Evolutionary conservation across 2,113 vertebrate species (phyloP).

Genomic region (Malurus melanocephalus): DNA sequence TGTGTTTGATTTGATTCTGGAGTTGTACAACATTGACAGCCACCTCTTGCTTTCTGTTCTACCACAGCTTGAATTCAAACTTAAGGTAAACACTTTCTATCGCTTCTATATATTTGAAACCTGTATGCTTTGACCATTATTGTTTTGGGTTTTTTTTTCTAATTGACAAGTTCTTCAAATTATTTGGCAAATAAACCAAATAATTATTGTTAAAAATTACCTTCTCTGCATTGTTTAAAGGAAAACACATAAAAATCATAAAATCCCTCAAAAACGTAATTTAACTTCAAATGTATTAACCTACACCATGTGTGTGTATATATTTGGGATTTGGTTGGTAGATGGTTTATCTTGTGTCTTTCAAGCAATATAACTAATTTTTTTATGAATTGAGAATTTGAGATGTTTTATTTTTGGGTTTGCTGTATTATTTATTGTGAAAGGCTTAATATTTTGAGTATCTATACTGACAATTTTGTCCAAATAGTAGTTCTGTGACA

Average conservation of each 20-base stretch:
- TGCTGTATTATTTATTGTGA: background rate
- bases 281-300: background rate
- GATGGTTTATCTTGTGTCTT: background rate
- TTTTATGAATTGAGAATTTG: background rate
- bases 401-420: background rate
- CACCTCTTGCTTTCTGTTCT: conserved; percentile 97
- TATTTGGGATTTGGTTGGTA: background rate
- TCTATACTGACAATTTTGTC: background rate
- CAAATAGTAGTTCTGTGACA: background rate
- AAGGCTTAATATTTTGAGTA: background rate
- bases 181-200: background rate
- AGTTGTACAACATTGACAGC: conserved; percentile 97
- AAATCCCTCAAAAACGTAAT: background rate
- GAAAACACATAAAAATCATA: background rate
- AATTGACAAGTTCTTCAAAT: background rate
- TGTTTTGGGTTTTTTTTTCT: background rate
- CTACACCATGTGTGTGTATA: accelerated
- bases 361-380: background rate
- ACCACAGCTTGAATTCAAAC: conserved; percentile 97
- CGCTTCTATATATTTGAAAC: background rate
- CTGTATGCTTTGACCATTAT: background rate
- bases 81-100: conserved; percentile 82
- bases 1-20: conserved; percentile 96
- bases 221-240: background rate
- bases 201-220: background rate